Base-by-base conservation (phyloP, 2,113 vertebrate species). In the Urocolius indicus region DNA sequence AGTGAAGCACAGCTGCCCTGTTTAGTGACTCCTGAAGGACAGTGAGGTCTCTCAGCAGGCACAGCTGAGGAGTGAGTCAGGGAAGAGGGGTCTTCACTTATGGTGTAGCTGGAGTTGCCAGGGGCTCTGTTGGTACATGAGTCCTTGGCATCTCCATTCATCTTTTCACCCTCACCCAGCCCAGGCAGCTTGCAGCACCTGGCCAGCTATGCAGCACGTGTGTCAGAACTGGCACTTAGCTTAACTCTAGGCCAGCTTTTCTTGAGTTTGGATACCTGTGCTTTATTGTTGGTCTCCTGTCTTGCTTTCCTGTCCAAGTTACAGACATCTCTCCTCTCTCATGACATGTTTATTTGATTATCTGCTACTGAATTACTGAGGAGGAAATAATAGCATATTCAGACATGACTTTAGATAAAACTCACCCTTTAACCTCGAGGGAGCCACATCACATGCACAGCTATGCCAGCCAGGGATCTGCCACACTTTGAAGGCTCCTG, bases 41-140 rank as follows among this genome's bases (percentile, higher is more conserved):
- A 46, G 12, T 0, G 1, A 82, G 10, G 21, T 48, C 36, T 41
- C 24, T 43, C 32, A 48, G n/a, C 19, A 59, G 38, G 15, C 3
- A 0, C 1, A 2, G 20, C 4, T 3, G 4, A 9, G 9, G 13
- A 3, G 2, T 0, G 9, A 29, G 27, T 38, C 46, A 14, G n/a
- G 9, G 12, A 65, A 38, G 26, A 69, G 32, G 4, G 11, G 2
- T 32, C 46, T 61, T 6, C 45, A 30, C 23, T 67, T 17, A n/a
- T 1, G 0, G 11, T 2, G 2, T 23, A 68, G 16, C 27, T 71
- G 46, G 30, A 49, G 20, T 43, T 21, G 27, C 7, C 54, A 1
- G 1, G 11, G 23, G 6, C 27, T 75, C 55, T 69, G 49, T 27
- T 63, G 57, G 17, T 2, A 2, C 1, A 0, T 69, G 54, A 36